Evolutionary conservation across 2,888 invertebrate species (phyloP), one percentile per base, ranked within the genome.

Genomic region (Scaptomyza flava): DNA sequence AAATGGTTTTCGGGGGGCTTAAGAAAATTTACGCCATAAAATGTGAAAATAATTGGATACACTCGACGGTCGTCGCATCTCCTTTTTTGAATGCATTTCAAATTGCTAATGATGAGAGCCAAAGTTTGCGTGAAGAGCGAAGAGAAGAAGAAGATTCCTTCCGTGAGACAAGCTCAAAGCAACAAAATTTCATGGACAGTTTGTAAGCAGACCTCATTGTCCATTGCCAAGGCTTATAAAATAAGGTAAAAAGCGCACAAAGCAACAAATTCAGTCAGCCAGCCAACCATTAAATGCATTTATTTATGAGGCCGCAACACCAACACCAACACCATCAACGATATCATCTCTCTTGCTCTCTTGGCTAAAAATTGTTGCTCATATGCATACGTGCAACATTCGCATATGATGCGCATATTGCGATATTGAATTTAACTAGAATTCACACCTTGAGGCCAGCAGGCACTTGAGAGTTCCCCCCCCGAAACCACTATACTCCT

Each of bases 11-110:
- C 61, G 80, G 77, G 79, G 79, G 72, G 77, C 77, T 79, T 79
- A 82, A 85, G 87, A 89, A 82, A 84, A 89, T 84, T 89, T 89
- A 84, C 84, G 89, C 84, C 89, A 85, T 85, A 85, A 89, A 85
- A 89, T 87, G 88, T 87, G 84, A 72, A 89, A 85, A 85, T 85
- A 85, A 85, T 85, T 85, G 85, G 85, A 88, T 89, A 89, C 83
- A 85, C 86, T 87, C 14, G 46, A 47, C 30, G 14, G 30, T 47
- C 6, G 50, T 50, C 86, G 81, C 60, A 66, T 68, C 73, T 71
- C 58, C 71, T 75, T 78, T 68, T 70, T 58, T 62, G 79, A 87
- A 81, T 82, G 82, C 89, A 82, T 82, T 82, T 89, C 82, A 82
- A 82, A 82, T 87, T 82, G 87, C 76, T 82, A 82, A 82, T 82